Evolutionary conservation across 1,140 invertebrate genomes (phyloP).

Genomic region (Chironomus striatipennis): DNA sequence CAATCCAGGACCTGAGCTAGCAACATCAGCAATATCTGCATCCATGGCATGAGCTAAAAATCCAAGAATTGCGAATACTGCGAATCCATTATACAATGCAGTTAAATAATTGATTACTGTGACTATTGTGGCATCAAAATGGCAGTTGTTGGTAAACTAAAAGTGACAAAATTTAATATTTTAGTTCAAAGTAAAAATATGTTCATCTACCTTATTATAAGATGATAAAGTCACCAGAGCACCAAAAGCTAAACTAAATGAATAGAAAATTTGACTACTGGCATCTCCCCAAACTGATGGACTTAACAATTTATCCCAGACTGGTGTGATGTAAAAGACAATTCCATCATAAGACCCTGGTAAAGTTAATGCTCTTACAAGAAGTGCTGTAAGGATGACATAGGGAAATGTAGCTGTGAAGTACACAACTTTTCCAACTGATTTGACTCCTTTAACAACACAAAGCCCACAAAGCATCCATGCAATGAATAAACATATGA

Average conservation of each 20-base stretch:
- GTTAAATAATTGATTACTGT: slow-evolving; percentile 62
- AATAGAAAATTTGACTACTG: slow-evolving; percentile 64
- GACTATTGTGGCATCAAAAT: slow-evolving; percentile 55
- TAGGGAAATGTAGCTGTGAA: slow-evolving; percentile 72
- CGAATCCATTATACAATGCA: slow-evolving; percentile 65
- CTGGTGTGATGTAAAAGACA: slow-evolving; percentile 64
- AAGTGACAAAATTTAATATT: no score
- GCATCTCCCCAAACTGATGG: slow-evolving; percentile 54
- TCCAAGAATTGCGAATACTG: slow-evolving; percentile 77
- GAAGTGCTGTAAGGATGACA: slow-evolving; percentile 56
- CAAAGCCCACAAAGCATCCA: slow-evolving; percentile 70
- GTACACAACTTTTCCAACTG: slow-evolving; percentile 74
- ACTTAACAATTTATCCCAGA: slow-evolving; percentile 54
- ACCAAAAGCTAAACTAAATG: slow-evolving; percentile 59
- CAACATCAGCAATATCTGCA: slow-evolving; percentile 50
- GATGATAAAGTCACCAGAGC: slow-evolving; percentile 64
- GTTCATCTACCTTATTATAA: slow-evolving; percentile 62
- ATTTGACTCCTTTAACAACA: slow-evolving; percentile 58
- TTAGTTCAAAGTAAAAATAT: no score
- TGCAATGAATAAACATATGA: slow-evolving; percentile 57
- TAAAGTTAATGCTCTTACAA: slow-evolving; percentile 57
- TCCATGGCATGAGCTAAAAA: slow-evolving; percentile 59
- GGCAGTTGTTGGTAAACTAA: slow-evolving; percentile 56
- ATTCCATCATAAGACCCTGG: slow-evolving; percentile 63
- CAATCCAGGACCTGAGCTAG: slow-evolving; percentile 60